Conservation (phyloP, 2,113 vertebrate genomes). For the Neoarius graeffei region DNA sequence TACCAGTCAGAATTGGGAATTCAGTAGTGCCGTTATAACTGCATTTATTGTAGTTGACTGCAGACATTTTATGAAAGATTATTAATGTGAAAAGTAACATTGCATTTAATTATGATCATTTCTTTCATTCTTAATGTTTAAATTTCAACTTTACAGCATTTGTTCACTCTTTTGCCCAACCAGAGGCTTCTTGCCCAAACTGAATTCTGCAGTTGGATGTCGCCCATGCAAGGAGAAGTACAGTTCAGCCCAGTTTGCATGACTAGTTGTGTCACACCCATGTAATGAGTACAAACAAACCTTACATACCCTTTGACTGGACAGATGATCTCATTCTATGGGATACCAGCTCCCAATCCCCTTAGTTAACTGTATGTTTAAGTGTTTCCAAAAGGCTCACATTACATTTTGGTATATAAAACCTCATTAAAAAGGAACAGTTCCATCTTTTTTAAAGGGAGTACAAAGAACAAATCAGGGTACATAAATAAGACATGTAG, state of each 20-base stretch:
- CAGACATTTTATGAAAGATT: not conserved
- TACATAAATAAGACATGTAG: too few species aligned
- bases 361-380: not conserved
- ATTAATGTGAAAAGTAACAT: not conserved
- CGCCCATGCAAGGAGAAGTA: not conserved
- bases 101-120: not conserved
- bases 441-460: not conserved
- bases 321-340: slow-evolving; percentile 21
- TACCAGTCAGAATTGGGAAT: not conserved
- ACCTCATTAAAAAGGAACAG: not conserved
- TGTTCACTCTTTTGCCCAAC: not conserved
- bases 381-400: not conserved
- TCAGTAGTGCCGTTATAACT: not conserved
- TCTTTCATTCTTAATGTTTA: not conserved
- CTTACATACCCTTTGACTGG: not conserved
- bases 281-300: not conserved
- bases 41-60: not conserved
- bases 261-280: slow-evolving; percentile 1
- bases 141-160: not conserved
- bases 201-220: not conserved
- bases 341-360: not conserved
- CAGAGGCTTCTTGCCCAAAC: not conserved
- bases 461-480: not conserved
- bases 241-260: not conserved
- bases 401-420: not conserved